These are phyloP conservation scores for Scarus forsteni DNA, from an alignment of 2,797 vertebrate species.

Conservation along the genomic window DNA sequence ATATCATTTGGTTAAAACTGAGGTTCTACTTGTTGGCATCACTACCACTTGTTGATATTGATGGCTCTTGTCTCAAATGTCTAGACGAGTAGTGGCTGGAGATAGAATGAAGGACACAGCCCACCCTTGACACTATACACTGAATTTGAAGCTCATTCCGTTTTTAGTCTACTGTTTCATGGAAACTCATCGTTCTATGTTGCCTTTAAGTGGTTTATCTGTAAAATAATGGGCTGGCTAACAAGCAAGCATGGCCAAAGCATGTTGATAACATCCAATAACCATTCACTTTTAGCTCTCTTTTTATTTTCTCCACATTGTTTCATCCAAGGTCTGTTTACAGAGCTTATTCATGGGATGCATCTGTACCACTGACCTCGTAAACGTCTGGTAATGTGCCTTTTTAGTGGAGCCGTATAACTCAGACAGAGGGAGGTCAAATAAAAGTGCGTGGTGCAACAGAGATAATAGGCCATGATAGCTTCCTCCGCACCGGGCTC, in stretches of 20 bases:
- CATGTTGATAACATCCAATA: not conserved
- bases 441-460: conserved; percentile 4
- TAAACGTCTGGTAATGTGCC: not conserved
- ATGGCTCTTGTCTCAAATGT: too few relatives aligned
- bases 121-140: too few relatives aligned
- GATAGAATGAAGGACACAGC: too few relatives aligned
- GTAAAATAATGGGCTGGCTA: not conserved
- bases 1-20: too few relatives aligned
- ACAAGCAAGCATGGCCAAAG: not conserved
- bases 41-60: too few relatives aligned
- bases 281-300: not conserved
- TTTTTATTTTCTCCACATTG: not conserved
- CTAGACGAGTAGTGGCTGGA: too few relatives aligned
- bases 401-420: not conserved
- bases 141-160: too few relatives aligned
- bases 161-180: too few relatives aligned
- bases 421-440: conserved; percentile 4
- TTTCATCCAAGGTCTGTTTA: not conserved
- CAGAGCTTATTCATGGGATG: not conserved
- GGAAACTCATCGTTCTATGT: too few relatives aligned
- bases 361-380: not conserved
- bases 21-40: too few relatives aligned
- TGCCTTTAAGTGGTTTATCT: too few relatives aligned
- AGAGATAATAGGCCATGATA: conserved; percentile 1
- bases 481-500: not conserved